phyloP scores from a whole-genome alignment of 2,797 vertebrate genomes.

The Allobates femoralis region DNA sequence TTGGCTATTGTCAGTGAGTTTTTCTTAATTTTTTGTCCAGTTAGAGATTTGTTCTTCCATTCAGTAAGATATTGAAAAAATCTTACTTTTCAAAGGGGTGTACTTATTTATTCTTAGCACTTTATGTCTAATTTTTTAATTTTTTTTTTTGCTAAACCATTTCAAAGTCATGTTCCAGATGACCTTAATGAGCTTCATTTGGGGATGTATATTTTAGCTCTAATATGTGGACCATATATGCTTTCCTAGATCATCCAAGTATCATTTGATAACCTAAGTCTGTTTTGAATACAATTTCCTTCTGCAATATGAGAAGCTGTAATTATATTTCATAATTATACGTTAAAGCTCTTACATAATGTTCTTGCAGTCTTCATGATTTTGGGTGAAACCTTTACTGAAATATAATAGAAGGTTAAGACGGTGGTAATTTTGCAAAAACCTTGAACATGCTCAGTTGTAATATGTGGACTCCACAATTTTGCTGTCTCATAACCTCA shows the following conservation, averaged over 20 bases:
- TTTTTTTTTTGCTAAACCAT: too few relatives aligned
- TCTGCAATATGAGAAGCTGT: not conserved
- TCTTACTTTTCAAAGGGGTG: too few relatives aligned
- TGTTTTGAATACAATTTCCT: too few relatives aligned
- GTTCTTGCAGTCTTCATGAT: not conserved
- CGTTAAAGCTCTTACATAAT: not conserved
- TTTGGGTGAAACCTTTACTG: not conserved
- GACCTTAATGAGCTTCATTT: not conserved
- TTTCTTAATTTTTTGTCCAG: too few relatives aligned
- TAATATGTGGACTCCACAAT: not conserved
- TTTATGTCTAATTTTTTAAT: too few relatives aligned
- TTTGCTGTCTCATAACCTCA: not conserved
- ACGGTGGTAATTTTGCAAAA: not conserved
- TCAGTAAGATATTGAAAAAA: too few relatives aligned
- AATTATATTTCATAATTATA: not conserved
- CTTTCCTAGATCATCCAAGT: not conserved
- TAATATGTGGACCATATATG: not conserved
- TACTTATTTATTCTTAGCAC: too few relatives aligned
- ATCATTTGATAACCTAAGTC: not conserved
- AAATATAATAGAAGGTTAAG: not conserved
- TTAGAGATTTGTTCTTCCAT: too few relatives aligned
- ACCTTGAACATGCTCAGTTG: not conserved
- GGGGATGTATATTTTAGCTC: not conserved
- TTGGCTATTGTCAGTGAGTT: too few relatives aligned
- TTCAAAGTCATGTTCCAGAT: not conserved